Evolutionary conservation across 2,888 invertebrate genomes (phyloP), one percentile per base, ranked within the genome.

Genomic region (Lissonota sp.): DNA sequence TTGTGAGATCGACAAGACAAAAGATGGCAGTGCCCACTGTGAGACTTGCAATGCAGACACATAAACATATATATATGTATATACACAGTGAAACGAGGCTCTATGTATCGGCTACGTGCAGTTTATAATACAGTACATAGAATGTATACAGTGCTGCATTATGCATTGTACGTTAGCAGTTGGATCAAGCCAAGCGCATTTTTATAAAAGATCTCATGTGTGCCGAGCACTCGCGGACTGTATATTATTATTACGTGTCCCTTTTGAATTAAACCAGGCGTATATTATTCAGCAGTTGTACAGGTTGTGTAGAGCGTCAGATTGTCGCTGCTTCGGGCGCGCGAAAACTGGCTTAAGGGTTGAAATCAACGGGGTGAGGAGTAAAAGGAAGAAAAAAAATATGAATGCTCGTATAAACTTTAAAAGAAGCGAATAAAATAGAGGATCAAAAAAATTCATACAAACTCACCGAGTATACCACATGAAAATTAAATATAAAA

Each of bases 181-280:
- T 75, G 70, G 39, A 66, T 66, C 70, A 70, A 16, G 76, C 42
- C 58, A 58, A 70, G 46, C 51, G 58, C 70, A 44, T 53, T 76
- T 58, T 80, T 71, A 66, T 44, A 12, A 80, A 76, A 76, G 71
- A 66, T 71, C 64, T 66, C 71, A 71, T 70, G 51, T 57, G 66
- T 46, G 60, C 63, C 16, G 53, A 44, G 69, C 42, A 58, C 58
- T 57, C 66, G 66, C 76, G 53, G 60, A 55, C 40, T 70, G 70
- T 75, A 70, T 70, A 80, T 71, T 80, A 82, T 82, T 82, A 82
- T 80, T 62, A 70, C 78, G 76, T 71, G 74, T 80, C 66, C 53
- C 74, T 83, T 83, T 80, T 66, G 74, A 78, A 83, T 83, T 74
- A 78, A 78, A 72, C 71, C 80, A 70, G 66, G 64, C 82, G 69